A percentile compares a stretch with the other conserved stretches of the same genome.
Evolutionary conservation across 2,113 vertebrate species (phyloP).

Genomic region (Calyptomena viridis): DNA sequence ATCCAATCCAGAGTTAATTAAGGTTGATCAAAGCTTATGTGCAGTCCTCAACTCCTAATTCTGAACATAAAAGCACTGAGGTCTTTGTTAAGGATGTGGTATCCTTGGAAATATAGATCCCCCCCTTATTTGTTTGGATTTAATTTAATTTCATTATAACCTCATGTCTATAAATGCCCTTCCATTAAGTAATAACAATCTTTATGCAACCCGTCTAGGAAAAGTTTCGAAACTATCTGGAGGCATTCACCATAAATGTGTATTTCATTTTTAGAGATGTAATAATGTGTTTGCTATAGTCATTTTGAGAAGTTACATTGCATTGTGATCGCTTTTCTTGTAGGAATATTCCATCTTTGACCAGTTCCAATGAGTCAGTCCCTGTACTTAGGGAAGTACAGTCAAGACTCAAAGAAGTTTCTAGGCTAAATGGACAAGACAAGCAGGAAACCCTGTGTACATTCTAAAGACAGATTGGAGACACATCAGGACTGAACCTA

Average conservation of each 20-base stretch:
- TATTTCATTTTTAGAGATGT: constrained; percentile 24
- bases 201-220: constrained; percentile 27
- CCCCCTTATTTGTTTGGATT: constrained; percentile 26
- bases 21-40: constrained; percentile 50
- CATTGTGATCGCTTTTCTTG: background rate
- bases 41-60: background rate
- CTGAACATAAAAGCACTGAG: constrained; percentile 37
- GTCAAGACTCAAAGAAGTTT: background rate
- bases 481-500: background rate
- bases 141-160: constrained; percentile 56
- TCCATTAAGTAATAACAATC: constrained; percentile 40
- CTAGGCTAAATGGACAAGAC: background rate
- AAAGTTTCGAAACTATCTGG: constrained; percentile 28
- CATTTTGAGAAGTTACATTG: background rate
- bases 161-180: constrained; percentile 25
- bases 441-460: background rate
- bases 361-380: background rate
- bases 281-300: background rate
- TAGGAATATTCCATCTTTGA: background rate
- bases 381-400: background rate
- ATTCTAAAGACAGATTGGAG: background rate
- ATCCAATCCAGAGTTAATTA: constrained; percentile 45
- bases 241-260: background rate
- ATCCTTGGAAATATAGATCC: constrained; percentile 22
- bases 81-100: constrained; percentile 22